Evolutionary conservation across 2,113 vertebrate species (phyloP), one percentile per base, ranked within the genome.

Genomic region (Leptodactylus fuscus): DNA sequence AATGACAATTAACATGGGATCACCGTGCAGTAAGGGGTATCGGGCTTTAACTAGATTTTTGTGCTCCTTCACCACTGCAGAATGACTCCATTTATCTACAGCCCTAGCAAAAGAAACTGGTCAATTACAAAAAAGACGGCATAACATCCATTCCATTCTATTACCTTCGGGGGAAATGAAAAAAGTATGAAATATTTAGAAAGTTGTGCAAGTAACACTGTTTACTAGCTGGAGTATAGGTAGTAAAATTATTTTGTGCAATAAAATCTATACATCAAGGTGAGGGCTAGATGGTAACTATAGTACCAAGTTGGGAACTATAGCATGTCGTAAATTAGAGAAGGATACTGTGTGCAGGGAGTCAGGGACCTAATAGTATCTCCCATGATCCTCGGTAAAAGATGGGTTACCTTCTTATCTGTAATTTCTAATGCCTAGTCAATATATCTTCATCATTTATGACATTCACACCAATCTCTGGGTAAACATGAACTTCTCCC

Each of bases 1-100:
- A 69, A 46, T 48, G 60, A 41, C 44, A 38, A 46, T 73, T 87
- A 67, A 76, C 85, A 85, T 76, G 22, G 53, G 36, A 24, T 41
- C n/a, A 18, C n/a, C 16, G n/a, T 62, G 12, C 34, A 62, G 4
- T 16, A 20, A 44, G 53, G 12, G 10, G 20, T 79, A 24, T 79
- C 34, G 11, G 32, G 8, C 5, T 41, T 41, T 44, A 60, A n/a
- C 51, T 36, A 22, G 49, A 53, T 53, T 53, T 34, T 24, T 6
- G 0, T 55, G 16, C 4, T 79, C 20, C 4, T 55, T 55, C 48
- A 20, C 24, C 20, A 36, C 32, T 38, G 22, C 8, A 80, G 5
- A 44, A 60, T 58, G 15, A 27, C 6, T 18, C 36, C 13, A 62
- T 62, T 27, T 44, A 80, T 18, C 2, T n/a, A 38, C n/a, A 44